Conservation (phyloP, 2,888 invertebrate genomes). For the Marronus borbonicus region DNA sequence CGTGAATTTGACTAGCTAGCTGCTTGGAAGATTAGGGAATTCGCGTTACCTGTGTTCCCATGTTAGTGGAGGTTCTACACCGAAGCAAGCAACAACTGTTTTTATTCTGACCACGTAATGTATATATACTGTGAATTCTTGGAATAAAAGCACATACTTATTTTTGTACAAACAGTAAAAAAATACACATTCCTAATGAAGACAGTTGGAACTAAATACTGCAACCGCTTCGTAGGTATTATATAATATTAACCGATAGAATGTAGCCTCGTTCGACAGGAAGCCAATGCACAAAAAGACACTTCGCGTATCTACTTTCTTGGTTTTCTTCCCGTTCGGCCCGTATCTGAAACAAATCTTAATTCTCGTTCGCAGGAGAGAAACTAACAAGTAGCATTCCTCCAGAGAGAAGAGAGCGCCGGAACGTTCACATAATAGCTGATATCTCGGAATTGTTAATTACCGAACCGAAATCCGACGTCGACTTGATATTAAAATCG, state of each 20-base stretch:
- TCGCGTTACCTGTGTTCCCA: no score
- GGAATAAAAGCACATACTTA: no score
- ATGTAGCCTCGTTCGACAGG: background rate
- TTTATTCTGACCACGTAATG: no score
- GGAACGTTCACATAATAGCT: constrained; percentile 55
- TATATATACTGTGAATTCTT: no score
- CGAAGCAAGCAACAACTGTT: no score
- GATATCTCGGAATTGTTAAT: constrained; percentile 65
- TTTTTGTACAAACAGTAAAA: no score
- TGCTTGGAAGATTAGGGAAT: no score
- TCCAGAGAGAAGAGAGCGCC: constrained; percentile 53
- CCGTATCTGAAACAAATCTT: constrained; percentile 55
- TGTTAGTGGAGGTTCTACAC: no score
- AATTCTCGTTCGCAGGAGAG: constrained; percentile 56
- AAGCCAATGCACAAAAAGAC: background rate
- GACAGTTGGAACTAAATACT: no score
- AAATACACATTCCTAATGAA: no score
- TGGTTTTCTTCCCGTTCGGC: constrained; percentile 40
- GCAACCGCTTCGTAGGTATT: no score
- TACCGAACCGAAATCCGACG: constrained; percentile 61
- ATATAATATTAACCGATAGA: background rate
- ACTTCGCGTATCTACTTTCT: constrained; percentile 28
- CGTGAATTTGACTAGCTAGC: no score
- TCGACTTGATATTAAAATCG: constrained; percentile 66
- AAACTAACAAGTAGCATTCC: constrained; percentile 58